phyloP scores from a whole-genome alignment of 2,113 vertebrate species.

The Scolopax mira region DNA sequence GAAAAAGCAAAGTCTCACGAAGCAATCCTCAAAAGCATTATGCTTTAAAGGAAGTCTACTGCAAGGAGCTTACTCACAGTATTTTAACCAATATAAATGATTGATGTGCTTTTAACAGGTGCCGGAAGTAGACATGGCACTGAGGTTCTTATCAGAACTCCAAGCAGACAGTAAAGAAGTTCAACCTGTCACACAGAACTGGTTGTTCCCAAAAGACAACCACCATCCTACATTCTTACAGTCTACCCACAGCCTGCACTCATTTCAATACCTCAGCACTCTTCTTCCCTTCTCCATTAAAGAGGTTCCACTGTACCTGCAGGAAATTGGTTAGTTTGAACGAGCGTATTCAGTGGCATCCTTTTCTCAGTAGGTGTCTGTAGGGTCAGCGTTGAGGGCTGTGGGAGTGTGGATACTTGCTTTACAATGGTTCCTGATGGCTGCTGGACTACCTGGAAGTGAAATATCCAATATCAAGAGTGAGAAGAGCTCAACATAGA shows the following conservation, averaged over 20 bases:
- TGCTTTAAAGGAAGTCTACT: not conserved
- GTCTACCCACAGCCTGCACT: not conserved
- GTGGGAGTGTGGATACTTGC: slow-evolving; percentile 50
- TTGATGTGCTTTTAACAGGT: not conserved
- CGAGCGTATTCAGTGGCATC: slow-evolving; percentile 13
- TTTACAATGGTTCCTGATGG: slow-evolving; percentile 67
- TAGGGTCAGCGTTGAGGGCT: slow-evolving; percentile 49
- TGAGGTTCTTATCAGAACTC: not conserved
- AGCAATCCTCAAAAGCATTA: not conserved
- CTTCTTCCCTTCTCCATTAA: not conserved
- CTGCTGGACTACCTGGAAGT: slow-evolving; percentile 80
- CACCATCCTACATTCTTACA: not conserved
- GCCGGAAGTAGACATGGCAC: not conserved
- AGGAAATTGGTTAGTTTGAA: slow-evolving; percentile 60
- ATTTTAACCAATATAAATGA: not conserved
- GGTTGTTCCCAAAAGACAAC: fast-evolving
- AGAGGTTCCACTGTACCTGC: slow-evolving; percentile 36
- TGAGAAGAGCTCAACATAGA: slow-evolving; percentile 1
- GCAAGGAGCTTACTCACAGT: not conserved
- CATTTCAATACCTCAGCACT: not conserved
- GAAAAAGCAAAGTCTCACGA: not conserved
- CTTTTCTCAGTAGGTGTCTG: slow-evolving; percentile 64
- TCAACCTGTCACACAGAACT: not conserved
- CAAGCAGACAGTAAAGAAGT: not conserved
- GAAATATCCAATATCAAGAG: not conserved